Evolutionary conservation across 1,140 invertebrate genomes (phyloP).

Genomic region (Drosophila kohkoa): DNA sequence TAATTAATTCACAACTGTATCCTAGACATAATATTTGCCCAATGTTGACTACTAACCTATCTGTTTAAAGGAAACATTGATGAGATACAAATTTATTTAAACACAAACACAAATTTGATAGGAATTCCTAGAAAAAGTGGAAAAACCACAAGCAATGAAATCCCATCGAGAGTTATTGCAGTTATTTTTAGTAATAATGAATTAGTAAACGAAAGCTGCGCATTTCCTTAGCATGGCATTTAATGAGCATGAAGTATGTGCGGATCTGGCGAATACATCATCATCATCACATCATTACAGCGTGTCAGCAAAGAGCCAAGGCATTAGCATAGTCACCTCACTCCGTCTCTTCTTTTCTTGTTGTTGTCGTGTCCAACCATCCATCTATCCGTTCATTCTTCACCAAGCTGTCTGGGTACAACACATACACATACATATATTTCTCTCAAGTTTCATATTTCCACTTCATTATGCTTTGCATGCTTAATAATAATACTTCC

Average conservation of each 20-base stretch:
- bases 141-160: neutral
- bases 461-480: constrained; percentile 82
- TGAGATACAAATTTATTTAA: neutral
- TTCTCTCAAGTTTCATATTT: constrained; percentile 72
- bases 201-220: constrained; percentile 14
- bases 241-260: constrained; percentile 10
- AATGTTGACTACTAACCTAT: too few relatives aligned
- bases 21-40: too few relatives aligned
- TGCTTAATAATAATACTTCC: constrained; percentile 83
- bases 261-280: constrained; percentile 13
- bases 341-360: neutral
- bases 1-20: too few relatives aligned
- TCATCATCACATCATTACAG: constrained; percentile 25
- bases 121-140: neutral
- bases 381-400: constrained; percentile 19
- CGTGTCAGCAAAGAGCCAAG: constrained; percentile 30
- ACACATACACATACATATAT: constrained; percentile 19
- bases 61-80: neutral
- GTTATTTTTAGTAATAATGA: constrained; percentile 18
- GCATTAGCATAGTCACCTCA: constrained; percentile 63
- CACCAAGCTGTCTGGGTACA: constrained; percentile 28
- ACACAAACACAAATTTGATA: neutral
- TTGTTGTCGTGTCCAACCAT: neutral
- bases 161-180: neutral
- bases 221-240: constrained; percentile 6